phyloP scores from a whole-genome alignment of 2,797 vertebrate genomes.

The Amphiprion clarkii region DNA sequence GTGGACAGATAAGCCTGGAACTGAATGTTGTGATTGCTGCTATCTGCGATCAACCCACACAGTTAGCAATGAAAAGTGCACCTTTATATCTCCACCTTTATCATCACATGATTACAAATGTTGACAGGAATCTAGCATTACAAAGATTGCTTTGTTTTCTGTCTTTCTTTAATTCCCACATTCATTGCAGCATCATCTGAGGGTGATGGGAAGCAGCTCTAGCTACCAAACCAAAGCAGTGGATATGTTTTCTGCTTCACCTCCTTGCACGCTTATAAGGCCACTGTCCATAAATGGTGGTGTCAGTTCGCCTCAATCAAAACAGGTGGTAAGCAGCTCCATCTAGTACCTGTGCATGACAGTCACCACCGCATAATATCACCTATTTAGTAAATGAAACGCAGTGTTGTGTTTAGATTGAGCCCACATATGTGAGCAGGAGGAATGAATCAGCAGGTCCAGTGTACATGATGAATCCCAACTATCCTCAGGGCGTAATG shows the following conservation, averaged over 20 bases:
- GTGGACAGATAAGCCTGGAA: no score
- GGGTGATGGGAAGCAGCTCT: slow-evolving; percentile 41
- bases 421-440: slow-evolving; percentile 42
- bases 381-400: slow-evolving; percentile 7
- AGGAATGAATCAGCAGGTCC: slow-evolving; percentile 37
- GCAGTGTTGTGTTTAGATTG: slow-evolving; percentile 55
- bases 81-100: slow-evolving; percentile 25
- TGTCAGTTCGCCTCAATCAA: slow-evolving; percentile 38
- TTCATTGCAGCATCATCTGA: slow-evolving; percentile 53
- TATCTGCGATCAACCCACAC: slow-evolving; percentile 14
- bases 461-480: slow-evolving; percentile 35
- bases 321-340: slow-evolving; percentile 51
- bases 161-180: slow-evolving; percentile 23
- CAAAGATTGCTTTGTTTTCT: slow-evolving; percentile 14
- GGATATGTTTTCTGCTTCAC: slow-evolving; percentile 49
- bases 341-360: neutral
- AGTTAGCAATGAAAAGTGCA: slow-evolving; percentile 4
- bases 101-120: slow-evolving; percentile 2
- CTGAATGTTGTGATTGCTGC: neutral
- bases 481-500: slow-evolving; percentile 28
- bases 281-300: slow-evolving; percentile 35
- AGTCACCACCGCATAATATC: neutral
- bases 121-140: slow-evolving; percentile 25
- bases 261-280: slow-evolving; percentile 53
- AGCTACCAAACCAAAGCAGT: slow-evolving; percentile 54